phyloP scores from a whole-genome alignment of 2,113 vertebrate genomes.

The Zosterops borbonicus region DNA sequence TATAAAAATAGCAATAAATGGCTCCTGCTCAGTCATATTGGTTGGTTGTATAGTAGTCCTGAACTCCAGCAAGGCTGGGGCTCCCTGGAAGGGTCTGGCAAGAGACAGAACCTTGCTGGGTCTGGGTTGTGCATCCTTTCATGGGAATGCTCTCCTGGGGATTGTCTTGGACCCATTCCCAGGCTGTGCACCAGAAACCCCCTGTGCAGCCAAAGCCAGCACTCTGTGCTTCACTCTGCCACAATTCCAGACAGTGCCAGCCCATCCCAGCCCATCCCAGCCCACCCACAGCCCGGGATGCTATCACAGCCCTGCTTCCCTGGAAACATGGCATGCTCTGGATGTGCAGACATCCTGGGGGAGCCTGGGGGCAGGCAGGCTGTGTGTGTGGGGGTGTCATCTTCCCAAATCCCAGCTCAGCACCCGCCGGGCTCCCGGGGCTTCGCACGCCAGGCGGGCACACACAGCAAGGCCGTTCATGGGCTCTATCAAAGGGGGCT shows the following conservation, averaged over 20 bases:
- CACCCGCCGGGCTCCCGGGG: rapidly evolving
- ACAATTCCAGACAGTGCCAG: background rate
- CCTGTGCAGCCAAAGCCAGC: rapidly evolving
- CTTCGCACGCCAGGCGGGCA: rapidly evolving
- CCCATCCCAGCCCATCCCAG: background rate
- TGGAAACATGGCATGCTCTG: background rate
- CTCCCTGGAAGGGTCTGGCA: background rate
- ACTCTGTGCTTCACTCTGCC: rapidly evolving
- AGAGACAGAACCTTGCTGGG: background rate
- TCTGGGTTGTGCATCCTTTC: background rate
- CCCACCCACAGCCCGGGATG: rapidly evolving
- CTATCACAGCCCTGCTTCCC: rapidly evolving
- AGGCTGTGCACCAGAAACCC: rapidly evolving
- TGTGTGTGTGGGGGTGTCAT: background rate
- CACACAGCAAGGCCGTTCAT: rapidly evolving
- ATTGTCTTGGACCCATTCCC: rapidly evolving
- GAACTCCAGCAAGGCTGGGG: background rate
- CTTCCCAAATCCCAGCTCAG: rapidly evolving
- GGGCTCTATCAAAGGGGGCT: constrained; percentile 17
- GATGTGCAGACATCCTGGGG: background rate
- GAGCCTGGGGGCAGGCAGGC: rapidly evolving
- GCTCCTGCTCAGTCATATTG: too few relatives aligned
- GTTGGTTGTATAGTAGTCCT: too few relatives aligned
- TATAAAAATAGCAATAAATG: too few relatives aligned
- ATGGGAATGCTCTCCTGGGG: rapidly evolving